Evolutionary conservation across 1,140 invertebrate genomes (phyloP), one percentile per base, ranked within the genome.

Genomic region (Episyrphus balteatus): DNA sequence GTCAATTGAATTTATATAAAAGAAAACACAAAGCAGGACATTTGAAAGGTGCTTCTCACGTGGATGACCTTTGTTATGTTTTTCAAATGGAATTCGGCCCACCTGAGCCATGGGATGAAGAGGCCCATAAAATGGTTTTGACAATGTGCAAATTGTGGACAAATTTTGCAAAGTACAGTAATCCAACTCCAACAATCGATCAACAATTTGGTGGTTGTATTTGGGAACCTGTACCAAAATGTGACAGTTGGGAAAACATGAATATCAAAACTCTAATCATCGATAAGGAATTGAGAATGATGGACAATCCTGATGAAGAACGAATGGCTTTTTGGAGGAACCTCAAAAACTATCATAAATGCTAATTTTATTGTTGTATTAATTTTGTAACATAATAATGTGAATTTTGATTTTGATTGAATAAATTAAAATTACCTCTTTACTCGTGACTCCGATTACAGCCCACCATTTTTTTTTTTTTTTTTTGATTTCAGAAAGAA

Each of bases 121-220:
- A 70, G 9, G 73, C 73, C 44, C 47, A 62, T 0, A 58, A 57
- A 5, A 63, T 73, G 14, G 69, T 71, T 1, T 63, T 64, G 41
- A 62, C 68, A 12, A 69, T 80, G 55, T 69, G 77, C 0, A 68
- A 71, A 44, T 57, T 81, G 60, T 81, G 78, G 78, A 74, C 77
- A 0, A 80, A 80, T 53, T 81, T 82, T 62, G 79, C 78, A 0
- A 78, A 77, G 56, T 70, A 65, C 42, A 73, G 61, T 1, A 62
- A 64, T 11, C 70, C 70, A 1, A 66, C 51, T 26, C n/a, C n/a
- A n/a, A n/a, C n/a, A n/a, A n/a, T n/a, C n/a, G n/a, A n/a, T n/a
- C n/a, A n/a, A n/a, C n/a, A n/a, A n/a, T n/a, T n/a, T n/a, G 52
- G 42, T 26, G 30, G 33, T 12, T 34, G 15, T n/a, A 41, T 42